Evolutionary conservation across 2,888 invertebrate species (phyloP).

Genomic region (Himalopsyche japonica): DNA sequence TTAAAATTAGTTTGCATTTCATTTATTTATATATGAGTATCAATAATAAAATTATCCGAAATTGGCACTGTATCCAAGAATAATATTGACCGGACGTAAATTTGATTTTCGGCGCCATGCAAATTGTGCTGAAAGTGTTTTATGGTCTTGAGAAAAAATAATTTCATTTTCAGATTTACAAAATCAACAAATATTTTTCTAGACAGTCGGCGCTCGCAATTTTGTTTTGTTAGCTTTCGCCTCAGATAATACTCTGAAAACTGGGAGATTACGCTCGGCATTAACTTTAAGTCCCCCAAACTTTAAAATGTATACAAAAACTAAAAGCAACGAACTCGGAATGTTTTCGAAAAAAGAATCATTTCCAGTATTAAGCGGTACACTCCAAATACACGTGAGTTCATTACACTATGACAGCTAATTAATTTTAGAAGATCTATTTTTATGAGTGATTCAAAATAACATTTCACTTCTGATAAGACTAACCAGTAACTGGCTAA

Average conservation of each 20-base stretch:
- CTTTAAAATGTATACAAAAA: slow-evolving; percentile 38
- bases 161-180: background rate
- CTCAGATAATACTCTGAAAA: slow-evolving; percentile 26
- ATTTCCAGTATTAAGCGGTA: background rate
- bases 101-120: background rate
- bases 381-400: background rate
- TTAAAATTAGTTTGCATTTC: no score
- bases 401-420: background rate
- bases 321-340: slow-evolving; percentile 27
- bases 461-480: no score
- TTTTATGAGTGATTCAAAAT: no score
- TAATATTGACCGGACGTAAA: background rate
- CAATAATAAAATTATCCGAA: no score
- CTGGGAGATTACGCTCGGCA: slow-evolving; percentile 28
- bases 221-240: slow-evolving; percentile 33
- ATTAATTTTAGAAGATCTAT: no score
- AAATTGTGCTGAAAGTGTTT: background rate
- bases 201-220: background rate
- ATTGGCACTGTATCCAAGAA: no score
- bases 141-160: background rate
- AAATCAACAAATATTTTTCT: background rate
- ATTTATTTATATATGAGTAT: no score
- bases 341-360: background rate
- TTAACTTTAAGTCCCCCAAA: slow-evolving; percentile 17
- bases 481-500: no score